These are phyloP conservation scores for Mylabris sibirica DNA, from an alignment of 2,888 invertebrate genomes.

Conservation along the genomic window DNA sequence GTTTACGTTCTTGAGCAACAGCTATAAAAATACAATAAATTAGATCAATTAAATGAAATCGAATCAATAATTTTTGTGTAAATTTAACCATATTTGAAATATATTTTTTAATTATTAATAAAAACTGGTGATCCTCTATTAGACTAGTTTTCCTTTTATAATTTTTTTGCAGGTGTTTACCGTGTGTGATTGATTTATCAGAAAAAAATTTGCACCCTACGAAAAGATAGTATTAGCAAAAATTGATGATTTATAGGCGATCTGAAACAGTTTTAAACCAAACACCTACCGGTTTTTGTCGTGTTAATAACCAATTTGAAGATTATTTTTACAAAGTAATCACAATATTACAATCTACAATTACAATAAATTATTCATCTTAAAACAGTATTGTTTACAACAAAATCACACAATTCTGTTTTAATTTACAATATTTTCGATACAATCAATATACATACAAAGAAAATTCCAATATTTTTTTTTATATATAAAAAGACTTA, in stretches of 20 bases:
- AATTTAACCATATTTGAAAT: conserved; percentile 26
- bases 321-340: background rate
- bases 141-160: background rate
- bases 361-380: conserved; percentile 2
- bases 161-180: background rate
- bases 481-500: background rate
- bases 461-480: background rate
- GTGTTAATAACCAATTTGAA: background rate
- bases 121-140: conserved; percentile 17
- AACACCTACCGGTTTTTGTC: conserved; percentile 9
- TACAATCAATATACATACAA: background rate
- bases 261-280: background rate
- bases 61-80: conserved; percentile 7
- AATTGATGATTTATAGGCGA: background rate
- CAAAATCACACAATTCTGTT: background rate
- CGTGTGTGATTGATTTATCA: background rate
- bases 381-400: background rate
- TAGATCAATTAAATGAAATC: conserved; percentile 13
- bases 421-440: background rate
- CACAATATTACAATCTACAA: background rate
- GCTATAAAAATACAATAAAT: conserved; percentile 62
- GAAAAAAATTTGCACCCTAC: conserved; percentile 25
- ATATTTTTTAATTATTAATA: background rate
- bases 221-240: conserved; percentile 33
- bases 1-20: conserved; percentile 82